A percentile compares a stretch with the other conserved stretches of the same genome.
These are phyloP conservation scores for Burhinus bistriatus DNA, from an alignment of 2,113 vertebrate genomes.

Conservation along the genomic window DNA sequence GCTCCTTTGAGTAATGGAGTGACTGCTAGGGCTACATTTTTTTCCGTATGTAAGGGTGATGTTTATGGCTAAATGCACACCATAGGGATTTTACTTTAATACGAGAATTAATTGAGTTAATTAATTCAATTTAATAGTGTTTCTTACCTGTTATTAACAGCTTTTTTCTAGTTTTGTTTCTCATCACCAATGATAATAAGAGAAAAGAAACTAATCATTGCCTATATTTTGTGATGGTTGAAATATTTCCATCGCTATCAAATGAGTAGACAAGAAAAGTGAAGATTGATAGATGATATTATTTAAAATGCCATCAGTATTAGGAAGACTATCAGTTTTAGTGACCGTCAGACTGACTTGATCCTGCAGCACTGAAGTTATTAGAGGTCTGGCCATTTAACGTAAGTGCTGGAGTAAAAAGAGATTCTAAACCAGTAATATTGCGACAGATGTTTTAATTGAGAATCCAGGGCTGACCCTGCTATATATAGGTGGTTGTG, in stretches of 20 bases:
- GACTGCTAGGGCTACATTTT: background rate
- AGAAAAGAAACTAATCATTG: background rate
- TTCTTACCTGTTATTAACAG: background rate
- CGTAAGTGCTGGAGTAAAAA: background rate
- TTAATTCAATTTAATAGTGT: background rate
- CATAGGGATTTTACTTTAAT: background rate
- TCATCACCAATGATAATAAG: background rate
- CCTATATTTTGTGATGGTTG: background rate
- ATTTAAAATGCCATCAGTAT: background rate
- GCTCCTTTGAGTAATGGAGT: background rate
- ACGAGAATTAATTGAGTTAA: background rate
- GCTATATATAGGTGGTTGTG: background rate
- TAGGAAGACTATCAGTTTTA: background rate
- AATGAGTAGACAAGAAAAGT: background rate
- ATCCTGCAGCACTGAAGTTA: background rate
- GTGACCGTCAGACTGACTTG: background rate
- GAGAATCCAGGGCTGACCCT: background rate
- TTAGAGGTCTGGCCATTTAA: background rate
- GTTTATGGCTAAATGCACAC: background rate
- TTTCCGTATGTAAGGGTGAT: background rate
- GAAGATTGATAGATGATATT: background rate
- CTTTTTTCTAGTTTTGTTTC: background rate
- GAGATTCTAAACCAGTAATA: background rate
- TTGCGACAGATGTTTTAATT: background rate
- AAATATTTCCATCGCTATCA: background rate